These are phyloP conservation scores for Brachymystax lenok DNA, from an alignment of 2,797 vertebrate genomes.

Conservation along the genomic window DNA sequence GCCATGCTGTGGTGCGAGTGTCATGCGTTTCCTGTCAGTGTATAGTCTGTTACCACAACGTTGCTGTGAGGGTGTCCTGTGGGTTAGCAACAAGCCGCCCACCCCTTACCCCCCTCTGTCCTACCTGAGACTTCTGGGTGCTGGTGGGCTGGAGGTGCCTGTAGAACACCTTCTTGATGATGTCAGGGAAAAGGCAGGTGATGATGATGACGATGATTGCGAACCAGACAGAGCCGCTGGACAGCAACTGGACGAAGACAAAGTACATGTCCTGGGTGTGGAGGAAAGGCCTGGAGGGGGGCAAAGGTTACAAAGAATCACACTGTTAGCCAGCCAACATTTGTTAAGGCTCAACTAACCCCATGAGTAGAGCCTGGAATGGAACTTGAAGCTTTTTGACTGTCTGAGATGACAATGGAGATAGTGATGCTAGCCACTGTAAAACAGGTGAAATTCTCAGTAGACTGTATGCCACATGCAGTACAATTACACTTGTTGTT, in stretches of 20 bases:
- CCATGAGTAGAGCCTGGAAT: background rate
- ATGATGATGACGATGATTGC: constrained; percentile 93
- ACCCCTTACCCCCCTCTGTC: background rate
- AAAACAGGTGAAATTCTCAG: background rate
- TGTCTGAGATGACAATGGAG: background rate
- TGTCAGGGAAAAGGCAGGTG: constrained; percentile 90
- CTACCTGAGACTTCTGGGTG: constrained; percentile 97
- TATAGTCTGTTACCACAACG: background rate
- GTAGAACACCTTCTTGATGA: constrained; percentile 93
- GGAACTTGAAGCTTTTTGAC: background rate
- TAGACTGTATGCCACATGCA: background rate
- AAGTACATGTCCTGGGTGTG: constrained; percentile 98
- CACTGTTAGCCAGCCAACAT: background rate
- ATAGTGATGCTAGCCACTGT: background rate
- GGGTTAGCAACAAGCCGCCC: background rate
- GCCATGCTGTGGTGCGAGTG: constrained; percentile 33
- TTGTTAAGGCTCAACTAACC: background rate
- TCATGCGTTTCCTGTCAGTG: constrained; percentile 28
- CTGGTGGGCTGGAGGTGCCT: constrained; percentile 90
- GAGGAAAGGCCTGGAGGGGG: constrained; percentile 87
- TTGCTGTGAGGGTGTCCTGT: background rate
- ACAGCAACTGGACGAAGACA: constrained; percentile 93
- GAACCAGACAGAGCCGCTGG: constrained; percentile 96
- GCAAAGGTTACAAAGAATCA: background rate
- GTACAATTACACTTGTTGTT: too few relatives aligned